Percentiles rank a stretch among this genome's conserved stretches.
Evolutionary conservation across 2,113 vertebrate genomes (phyloP).

Genomic region (Chaetops frenatus): DNA sequence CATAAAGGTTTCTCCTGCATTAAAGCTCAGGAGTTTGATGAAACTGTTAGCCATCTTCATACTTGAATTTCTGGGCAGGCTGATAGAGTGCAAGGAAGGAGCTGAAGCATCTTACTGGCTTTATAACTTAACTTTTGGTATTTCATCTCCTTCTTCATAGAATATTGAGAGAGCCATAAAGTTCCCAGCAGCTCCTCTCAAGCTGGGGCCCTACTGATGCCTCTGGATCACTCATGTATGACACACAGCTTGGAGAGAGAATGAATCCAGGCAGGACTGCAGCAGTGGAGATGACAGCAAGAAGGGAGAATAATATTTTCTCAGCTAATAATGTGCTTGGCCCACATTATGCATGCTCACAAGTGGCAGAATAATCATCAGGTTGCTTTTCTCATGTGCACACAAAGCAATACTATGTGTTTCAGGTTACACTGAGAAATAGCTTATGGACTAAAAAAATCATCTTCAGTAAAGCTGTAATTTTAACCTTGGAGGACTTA

Average conservation of each 20-base stretch:
- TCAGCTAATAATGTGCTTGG: neutral
- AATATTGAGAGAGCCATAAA: neutral
- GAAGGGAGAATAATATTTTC: neutral
- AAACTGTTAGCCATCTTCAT: neutral
- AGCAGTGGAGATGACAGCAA: neutral
- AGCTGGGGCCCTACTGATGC: neutral
- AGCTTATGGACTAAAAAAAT: neutral
- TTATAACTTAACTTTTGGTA: neutral
- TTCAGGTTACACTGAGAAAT: neutral
- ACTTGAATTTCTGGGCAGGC: neutral
- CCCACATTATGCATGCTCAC: rapidly evolving
- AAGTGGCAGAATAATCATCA: neutral
- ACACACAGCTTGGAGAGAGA: neutral
- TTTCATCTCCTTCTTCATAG: neutral
- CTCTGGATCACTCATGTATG: rapidly evolving
- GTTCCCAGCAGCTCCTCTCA: neutral
- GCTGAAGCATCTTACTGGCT: neutral
- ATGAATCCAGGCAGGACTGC: neutral
- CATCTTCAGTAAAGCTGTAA: neutral
- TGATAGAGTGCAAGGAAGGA: neutral
- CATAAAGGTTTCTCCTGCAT: neutral
- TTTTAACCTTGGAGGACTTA: neutral
- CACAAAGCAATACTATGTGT: no score
- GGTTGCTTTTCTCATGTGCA: neutral
- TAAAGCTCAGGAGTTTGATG: neutral